A percentile compares a stretch with the other conserved stretches of the same genome.
phyloP scores from a whole-genome alignment of 2,113 vertebrate genomes.

The Hipposideros armiger region DNA sequence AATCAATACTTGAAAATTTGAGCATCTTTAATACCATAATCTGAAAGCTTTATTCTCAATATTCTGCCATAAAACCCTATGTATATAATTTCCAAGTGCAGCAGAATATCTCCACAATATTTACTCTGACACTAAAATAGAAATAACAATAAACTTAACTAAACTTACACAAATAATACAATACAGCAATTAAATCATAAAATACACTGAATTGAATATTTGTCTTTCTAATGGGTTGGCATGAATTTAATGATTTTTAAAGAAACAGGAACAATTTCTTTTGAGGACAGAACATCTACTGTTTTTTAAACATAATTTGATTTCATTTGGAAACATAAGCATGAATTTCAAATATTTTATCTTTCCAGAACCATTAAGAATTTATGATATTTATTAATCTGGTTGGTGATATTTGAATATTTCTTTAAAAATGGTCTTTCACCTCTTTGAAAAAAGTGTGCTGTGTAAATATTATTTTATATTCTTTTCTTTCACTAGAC shows the following conservation, averaged over 20 bases:
- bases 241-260: conserved; percentile 17
- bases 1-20: neutral
- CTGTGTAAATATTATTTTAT: conserved; percentile 5
- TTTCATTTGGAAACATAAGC: neutral
- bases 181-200: neutral
- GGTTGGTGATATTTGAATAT: neutral
- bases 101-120: neutral
- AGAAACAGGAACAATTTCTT: neutral
- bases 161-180: neutral
- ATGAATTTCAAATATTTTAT: neutral
- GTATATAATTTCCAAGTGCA: neutral
- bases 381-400: neutral
- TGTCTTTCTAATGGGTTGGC: neutral
- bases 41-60: neutral
- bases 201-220: neutral
- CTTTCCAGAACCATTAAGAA: neutral
- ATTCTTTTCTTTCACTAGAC: neutral
- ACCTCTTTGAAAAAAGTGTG: neutral
- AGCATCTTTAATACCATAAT: neutral
- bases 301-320: neutral
- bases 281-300: neutral
- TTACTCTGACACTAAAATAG: neutral
- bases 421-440: neutral
- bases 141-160: neutral
- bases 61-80: neutral